Conservation (phyloP, 2,888 invertebrate species). For the Lycophotia porphyrea region DNA sequence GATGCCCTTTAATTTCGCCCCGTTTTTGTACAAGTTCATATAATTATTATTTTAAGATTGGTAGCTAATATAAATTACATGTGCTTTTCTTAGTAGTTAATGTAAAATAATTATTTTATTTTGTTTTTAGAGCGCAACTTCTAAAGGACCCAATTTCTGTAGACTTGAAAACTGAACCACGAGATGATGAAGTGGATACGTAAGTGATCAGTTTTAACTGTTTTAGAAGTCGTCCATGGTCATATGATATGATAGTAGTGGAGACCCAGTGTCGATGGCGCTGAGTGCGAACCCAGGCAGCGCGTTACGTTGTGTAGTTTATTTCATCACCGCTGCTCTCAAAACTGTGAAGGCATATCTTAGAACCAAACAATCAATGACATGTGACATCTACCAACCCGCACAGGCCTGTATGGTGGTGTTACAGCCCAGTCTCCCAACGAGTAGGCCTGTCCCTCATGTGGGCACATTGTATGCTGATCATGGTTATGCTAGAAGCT, state of each 20-base stretch:
- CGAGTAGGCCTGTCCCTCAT: not conserved
- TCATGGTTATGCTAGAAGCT: not conserved
- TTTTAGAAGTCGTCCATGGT: no score
- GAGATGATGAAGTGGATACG: not conserved
- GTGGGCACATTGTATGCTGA: not conserved
- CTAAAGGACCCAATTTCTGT: not conserved
- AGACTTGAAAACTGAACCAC: not conserved
- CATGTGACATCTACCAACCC: not conserved
- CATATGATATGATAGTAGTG: not conserved
- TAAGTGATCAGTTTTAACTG: not conserved
- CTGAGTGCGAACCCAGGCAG: not conserved
- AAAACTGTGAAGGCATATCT: not conserved
- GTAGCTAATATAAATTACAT: no score
- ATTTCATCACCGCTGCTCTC: not conserved
- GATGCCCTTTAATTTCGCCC: no score
- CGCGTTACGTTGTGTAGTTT: not conserved
- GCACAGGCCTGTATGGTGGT: not conserved
- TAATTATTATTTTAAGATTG: no score
- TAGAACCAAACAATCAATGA: not conserved
- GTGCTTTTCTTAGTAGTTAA: no score
- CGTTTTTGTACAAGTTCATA: no score
- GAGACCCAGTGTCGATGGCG: not conserved
- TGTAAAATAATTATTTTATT: not conserved
- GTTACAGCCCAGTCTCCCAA: not conserved
- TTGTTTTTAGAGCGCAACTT: not conserved